Percentiles rank a stretch among this genome's conserved stretches.
phyloP scores from a whole-genome alignment of 2,113 vertebrate genomes.

The Cygnus atratus region DNA sequence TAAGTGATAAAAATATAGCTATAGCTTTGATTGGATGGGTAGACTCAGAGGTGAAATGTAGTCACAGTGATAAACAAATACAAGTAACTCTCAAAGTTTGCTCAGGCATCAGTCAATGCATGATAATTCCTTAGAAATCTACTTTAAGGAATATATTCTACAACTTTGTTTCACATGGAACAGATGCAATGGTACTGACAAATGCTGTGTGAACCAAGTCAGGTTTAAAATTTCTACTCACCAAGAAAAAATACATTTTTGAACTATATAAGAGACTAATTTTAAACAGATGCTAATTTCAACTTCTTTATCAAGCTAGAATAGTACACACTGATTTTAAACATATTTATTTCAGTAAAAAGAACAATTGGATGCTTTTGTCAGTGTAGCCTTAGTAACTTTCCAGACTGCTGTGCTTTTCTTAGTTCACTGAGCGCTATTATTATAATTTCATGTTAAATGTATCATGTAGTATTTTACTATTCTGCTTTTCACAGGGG shows the following conservation, averaged over 20 bases:
- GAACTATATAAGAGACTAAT: neutral
- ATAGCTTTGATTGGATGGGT: neutral
- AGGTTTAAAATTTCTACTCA: neutral
- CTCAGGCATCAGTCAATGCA: neutral
- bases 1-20: neutral
- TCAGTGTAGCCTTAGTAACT: neutral
- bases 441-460: neutral
- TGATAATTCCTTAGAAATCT: neutral
- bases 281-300: neutral
- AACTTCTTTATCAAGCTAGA: neutral
- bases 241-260: neutral
- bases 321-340: neutral
- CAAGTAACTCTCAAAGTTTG: neutral
- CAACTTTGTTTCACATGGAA: neutral
- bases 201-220: neutral
- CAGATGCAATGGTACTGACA: neutral
- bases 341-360: conserved; percentile 19
- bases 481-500: neutral
- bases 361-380: neutral
- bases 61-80: neutral
- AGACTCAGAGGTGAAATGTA: neutral
- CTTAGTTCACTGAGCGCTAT: neutral
- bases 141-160: neutral
- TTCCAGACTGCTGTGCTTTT: neutral
- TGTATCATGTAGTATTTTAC: neutral